Base-by-base conservation (phyloP, 2,888 invertebrate species). In the Oligia fasciuncula region DNA sequence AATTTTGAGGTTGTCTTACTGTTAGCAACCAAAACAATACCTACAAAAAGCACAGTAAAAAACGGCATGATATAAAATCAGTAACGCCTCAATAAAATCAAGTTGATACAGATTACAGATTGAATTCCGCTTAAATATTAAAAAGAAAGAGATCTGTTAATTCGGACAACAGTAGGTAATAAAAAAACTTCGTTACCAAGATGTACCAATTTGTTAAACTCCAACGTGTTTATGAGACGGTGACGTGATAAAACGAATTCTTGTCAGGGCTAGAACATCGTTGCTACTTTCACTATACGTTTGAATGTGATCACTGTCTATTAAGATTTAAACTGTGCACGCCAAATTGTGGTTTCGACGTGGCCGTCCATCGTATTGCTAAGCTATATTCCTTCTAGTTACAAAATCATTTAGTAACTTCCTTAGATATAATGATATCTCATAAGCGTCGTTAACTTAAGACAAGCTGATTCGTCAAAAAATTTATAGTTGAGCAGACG, bases 201-300 rank as follows among this genome's bases (percentile, higher is more conserved):
- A 75, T 80, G 79, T 66, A 78, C 68, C 68, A 80, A 72, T 85
- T 87, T 73, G n/a, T 79, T 29, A 75, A 77, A 80, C 72, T 76
- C 72, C 78, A 65, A 79, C 60, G 81, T 80, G 73, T 74, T 79
- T 82, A 80, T 80, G 68, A 67, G 49, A 57, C 65, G 14, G 63
- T 75, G 77, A 78, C 76, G 79, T 78, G 77, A 86, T 75, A 74
- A 80, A 83, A 83, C 17, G 40, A 73, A 71, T 73, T 77, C 35
- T 46, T 81, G 82, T 83, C 73, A 85, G 80, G 81, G 73, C 65
- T 82, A 75, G 77, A 85, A 62, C 74, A 75, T 77, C 79, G 84
- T 80, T 78, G 76, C 79, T 84, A 92, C 94, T 95, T 95, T 95
- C 94, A 91, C 94, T 89, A 63, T 79, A 87, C 92, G 86, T 79